A percentile compares a stretch with the other conserved stretches of the same genome.
These are phyloP conservation scores for Microcebus tavaratra DNA, from an alignment of 2,113 vertebrate species.

Conservation along the genomic window DNA sequence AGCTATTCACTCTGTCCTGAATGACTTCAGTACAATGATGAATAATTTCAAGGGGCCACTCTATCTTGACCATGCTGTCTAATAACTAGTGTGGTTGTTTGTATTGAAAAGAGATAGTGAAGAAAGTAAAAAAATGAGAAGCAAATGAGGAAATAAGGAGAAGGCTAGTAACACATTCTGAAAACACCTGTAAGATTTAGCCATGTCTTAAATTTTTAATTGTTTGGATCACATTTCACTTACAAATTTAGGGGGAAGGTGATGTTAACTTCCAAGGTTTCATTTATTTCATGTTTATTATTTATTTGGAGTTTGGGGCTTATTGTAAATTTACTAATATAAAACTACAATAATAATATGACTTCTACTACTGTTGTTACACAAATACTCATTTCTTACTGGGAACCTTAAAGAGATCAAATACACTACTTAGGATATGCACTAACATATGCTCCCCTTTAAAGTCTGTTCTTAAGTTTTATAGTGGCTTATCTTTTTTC, in stretches of 20 bases:
- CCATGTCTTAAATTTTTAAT: not conserved
- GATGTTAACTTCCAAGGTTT: not conserved
- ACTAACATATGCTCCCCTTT: not conserved
- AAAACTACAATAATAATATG: not conserved
- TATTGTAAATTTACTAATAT: not conserved
- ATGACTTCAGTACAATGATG: not conserved
- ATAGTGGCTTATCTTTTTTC: slow-evolving; percentile 1
- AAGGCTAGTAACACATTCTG: not conserved
- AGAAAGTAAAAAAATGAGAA: not conserved
- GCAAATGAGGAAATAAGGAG: not conserved
- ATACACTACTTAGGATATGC: not conserved
- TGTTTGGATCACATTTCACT: not conserved
- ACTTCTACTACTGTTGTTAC: not conserved
- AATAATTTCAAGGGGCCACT: not conserved
- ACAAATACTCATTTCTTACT: not conserved
- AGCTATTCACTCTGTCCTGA: not conserved
- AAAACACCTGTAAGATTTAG: not conserved
- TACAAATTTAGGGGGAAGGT: not conserved
- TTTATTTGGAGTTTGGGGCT: not conserved
- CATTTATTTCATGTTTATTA: not conserved
- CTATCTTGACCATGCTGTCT: not conserved
- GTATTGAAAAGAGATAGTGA: not conserved
- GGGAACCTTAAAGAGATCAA: not conserved
- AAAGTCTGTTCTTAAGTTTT: not conserved
- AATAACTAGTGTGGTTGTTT: not conserved